Percentiles rank a stretch among this genome's conserved stretches.
Conservation (phyloP, 2,888 invertebrate species). For the Tetramorium bicarinatum region DNA sequence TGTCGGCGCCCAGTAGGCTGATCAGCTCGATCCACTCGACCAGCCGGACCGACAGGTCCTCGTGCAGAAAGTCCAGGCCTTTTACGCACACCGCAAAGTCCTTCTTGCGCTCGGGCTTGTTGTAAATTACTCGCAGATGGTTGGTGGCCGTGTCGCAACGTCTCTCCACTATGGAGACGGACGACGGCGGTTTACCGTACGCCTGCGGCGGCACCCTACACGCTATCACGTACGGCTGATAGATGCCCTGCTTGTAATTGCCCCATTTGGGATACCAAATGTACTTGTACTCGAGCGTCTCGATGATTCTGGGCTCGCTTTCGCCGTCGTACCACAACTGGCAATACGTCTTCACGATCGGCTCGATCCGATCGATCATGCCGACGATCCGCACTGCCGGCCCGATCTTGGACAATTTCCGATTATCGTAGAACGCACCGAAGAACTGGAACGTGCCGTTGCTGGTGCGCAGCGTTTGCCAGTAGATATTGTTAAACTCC, state of each 20-base stretch:
- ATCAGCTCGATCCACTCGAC: constrained; percentile 98
- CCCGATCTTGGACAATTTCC: constrained; percentile 92
- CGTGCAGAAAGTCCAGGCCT: constrained; percentile 96
- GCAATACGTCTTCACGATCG: constrained; percentile 93
- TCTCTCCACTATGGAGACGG: constrained; percentile 94
- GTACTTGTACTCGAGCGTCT: constrained; percentile 96
- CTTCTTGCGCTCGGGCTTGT: constrained; percentile 91
- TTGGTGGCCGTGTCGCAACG: constrained; percentile 95
- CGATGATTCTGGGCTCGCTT: constrained; percentile 93
- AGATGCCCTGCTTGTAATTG: constrained; percentile 95
- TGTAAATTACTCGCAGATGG: constrained; percentile 93
- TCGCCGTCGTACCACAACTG: constrained; percentile 96
- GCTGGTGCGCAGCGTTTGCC: constrained; percentile 94
- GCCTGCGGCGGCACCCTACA: constrained; percentile 94
- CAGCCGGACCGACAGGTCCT: constrained; percentile 95
- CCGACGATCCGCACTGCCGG: constrained; percentile 94
- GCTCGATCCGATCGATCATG: constrained; percentile 96
- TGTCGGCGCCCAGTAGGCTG: constrained; percentile 95
- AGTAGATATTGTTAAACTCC: constrained; percentile 97
- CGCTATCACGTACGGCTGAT: constrained; percentile 96
- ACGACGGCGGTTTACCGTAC: constrained; percentile 91
- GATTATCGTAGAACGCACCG: constrained; percentile 95
- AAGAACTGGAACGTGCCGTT: constrained; percentile 97
- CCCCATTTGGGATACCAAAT: constrained; percentile 98
- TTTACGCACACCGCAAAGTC: constrained; percentile 97